A percentile compares a stretch with the other conserved stretches of the same genome.
phyloP scores from a whole-genome alignment of 2,113 vertebrate genomes.

The Arvicanthis niloticus region DNA sequence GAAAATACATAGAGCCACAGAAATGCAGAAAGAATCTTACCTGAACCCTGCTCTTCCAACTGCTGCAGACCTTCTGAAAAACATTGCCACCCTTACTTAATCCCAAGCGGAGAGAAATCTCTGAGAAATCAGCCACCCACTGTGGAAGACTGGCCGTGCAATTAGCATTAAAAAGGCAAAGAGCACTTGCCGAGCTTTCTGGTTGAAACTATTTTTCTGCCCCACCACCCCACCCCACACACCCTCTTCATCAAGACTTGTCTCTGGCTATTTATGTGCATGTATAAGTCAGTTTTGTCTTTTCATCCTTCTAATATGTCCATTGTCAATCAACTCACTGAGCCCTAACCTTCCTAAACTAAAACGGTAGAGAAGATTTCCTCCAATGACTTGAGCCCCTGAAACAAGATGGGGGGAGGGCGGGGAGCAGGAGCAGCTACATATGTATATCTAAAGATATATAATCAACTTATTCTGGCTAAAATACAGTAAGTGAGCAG shows the following conservation, averaged over 20 bases:
- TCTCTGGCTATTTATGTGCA: neutral
- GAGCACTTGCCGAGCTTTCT: neutral
- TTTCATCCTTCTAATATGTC: neutral
- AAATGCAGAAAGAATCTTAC: neutral
- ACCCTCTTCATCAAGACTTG: neutral
- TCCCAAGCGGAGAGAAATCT: neutral
- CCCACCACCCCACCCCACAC: neutral
- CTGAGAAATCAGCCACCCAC: neutral
- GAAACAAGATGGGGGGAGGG: neutral
- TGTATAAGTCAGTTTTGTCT: neutral
- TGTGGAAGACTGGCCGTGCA: neutral
- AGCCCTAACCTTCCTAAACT: neutral
- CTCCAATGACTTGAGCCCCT: neutral
- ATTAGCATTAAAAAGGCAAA: neutral
- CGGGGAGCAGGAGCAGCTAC: neutral
- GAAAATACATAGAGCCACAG: constrained; percentile 16
- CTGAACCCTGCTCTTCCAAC: neutral
- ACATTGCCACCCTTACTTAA: neutral
- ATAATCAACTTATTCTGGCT: neutral
- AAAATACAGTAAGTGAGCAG: neutral
- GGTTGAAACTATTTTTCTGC: neutral
- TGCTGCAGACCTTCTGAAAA: neutral
- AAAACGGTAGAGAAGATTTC: neutral
- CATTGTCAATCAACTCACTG: neutral
- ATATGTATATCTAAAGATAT: neutral